Evolutionary conservation across 1,140 invertebrate species (phyloP), one percentile per base, ranked within the genome.

Genomic region (Chironomus tepperi): DNA sequence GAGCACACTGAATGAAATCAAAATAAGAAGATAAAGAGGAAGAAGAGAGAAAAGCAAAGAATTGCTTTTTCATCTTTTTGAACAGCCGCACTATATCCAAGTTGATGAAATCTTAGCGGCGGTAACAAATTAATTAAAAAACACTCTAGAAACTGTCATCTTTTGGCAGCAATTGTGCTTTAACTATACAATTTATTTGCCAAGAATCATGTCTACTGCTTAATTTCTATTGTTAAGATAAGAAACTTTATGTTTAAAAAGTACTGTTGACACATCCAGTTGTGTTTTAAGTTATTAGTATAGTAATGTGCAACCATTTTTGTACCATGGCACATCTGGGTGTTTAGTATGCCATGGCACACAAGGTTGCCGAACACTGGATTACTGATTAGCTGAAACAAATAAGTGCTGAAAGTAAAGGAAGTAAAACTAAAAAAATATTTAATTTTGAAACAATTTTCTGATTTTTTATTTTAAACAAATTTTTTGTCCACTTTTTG

Each of bases 381-480:
- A n/a, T n/a, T n/a, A n/a, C n/a, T n/a, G n/a, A n/a, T n/a, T n/a
- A n/a, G n/a, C n/a, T n/a, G n/a, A n/a, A n/a, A n/a, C n/a, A n/a
- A n/a, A n/a, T n/a, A n/a, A n/a, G 12, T 1, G 12, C 47, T 57
- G 47, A 57, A 57, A 57, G n/a, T 15, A n/a, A 57, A 57, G 47
- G 47, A 57, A 57, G 47, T 57, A 15, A 57, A 57, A 57, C 12
- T 12, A 57, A 12, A 57, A 57, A 57, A 10, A 57, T 57, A 12
- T 43, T 43, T 47, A 57, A 57, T 57, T 57, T 57, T 57, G 47
- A 57, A 57, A 57, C 47, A 57, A 57, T 57, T 57, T 57, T 57
- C n/a, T 57, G 47, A n/a, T 57, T 57, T 57, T 57, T n/a, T 57
- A n/a, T 57, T 57, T 57, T 57, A 57, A 57, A 57, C 47, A 57